These are phyloP conservation scores for Nipponia nippon DNA, from an alignment of 2,113 vertebrate genomes.

Conservation along the genomic window DNA sequence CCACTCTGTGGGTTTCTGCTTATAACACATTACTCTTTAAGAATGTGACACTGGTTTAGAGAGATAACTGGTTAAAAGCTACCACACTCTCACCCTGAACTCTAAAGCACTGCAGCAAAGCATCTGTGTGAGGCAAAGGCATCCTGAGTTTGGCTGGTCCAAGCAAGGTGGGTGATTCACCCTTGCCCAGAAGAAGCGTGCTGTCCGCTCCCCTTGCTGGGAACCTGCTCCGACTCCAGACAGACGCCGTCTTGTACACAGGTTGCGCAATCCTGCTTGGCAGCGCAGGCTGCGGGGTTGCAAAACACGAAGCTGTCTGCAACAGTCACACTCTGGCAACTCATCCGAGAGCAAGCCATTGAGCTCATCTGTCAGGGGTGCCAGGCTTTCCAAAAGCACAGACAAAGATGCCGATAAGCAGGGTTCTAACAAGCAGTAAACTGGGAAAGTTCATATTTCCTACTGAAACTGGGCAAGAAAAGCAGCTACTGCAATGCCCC, in stretches of 20 bases:
- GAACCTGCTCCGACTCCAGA: not conserved
- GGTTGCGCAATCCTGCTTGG: not conserved
- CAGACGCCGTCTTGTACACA: not conserved
- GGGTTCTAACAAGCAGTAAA: not conserved
- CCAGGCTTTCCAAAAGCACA: not conserved
- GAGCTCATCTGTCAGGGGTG: not conserved
- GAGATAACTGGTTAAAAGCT: not conserved
- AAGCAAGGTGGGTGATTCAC: not conserved
- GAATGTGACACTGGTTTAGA: not conserved
- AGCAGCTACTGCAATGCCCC: not conserved
- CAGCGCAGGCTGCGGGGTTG: not conserved
- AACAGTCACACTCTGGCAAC: not conserved
- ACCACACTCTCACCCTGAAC: not conserved
- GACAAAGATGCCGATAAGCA: accelerated
- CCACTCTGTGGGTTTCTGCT: not conserved
- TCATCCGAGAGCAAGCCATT: not conserved
- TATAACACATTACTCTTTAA: not conserved
- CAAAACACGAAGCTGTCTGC: not conserved
- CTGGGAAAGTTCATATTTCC: not conserved
- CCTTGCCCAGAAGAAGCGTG: not conserved
- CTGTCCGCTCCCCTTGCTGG: not conserved
- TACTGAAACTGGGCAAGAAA: not conserved
- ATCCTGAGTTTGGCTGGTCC: accelerated
- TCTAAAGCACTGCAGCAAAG: not conserved
- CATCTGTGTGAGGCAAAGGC: not conserved